Evolutionary conservation across 2,888 invertebrate genomes (phyloP).

Genomic region (Frankliniella fusca): DNA sequence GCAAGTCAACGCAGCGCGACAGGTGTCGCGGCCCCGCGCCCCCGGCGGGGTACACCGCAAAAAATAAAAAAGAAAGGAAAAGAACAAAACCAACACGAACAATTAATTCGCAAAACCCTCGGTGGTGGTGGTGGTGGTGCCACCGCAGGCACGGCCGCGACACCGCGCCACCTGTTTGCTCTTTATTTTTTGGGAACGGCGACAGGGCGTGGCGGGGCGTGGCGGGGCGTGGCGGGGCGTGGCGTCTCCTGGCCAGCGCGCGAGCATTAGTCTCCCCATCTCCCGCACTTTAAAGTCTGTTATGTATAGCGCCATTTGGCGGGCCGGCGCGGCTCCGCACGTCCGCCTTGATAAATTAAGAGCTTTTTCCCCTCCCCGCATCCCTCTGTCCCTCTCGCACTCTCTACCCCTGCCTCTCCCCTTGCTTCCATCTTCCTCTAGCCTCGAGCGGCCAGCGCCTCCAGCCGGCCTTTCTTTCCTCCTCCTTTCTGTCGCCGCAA

Average conservation of each 20-base stretch:
- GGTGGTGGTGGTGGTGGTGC: background rate
- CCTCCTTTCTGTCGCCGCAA: background rate
- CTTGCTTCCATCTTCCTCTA: too few relatives aligned
- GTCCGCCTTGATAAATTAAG: constrained; percentile 20
- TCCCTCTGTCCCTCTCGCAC: background rate
- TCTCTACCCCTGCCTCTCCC: too few relatives aligned
- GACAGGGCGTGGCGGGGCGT: background rate
- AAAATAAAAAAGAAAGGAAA: too few relatives aligned
- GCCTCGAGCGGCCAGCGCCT: background rate
- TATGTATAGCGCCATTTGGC: constrained; percentile 22
- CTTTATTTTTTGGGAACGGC: background rate
- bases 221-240: background rate
- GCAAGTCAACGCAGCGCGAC: too few relatives aligned
- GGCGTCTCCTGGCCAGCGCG: background rate
- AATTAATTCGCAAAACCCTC: background rate
- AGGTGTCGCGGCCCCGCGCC: too few relatives aligned
- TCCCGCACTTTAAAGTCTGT: constrained; percentile 24
- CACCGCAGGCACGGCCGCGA: background rate
- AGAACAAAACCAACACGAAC: background rate
- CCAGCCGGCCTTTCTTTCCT: background rate
- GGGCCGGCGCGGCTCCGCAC: background rate
- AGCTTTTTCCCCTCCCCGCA: background rate
- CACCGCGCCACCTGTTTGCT: constrained; percentile 1
- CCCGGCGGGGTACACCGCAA: too few relatives aligned
- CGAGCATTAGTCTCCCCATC: constrained; percentile 14